Base-by-base conservation (phyloP, 2,888 invertebrate species). In the Alviniconcha strummeri region DNA sequence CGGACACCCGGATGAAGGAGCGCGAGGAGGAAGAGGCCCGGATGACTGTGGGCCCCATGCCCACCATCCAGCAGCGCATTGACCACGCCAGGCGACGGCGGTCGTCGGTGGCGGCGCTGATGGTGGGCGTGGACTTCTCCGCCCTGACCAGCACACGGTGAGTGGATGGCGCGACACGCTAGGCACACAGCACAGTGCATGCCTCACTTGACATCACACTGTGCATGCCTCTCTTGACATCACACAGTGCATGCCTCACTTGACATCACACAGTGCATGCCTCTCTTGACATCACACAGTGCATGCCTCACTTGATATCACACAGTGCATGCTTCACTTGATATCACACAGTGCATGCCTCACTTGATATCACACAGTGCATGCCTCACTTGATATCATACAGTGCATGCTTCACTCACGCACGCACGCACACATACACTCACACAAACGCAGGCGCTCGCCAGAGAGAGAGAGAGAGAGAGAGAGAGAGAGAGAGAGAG, bases 81-180 rank as follows among this genome's bases (percentile, higher is more conserved):
- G 60, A n/a, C 54, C 64, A 55, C 54, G 55, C 82, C 60, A 82
- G 67, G 82, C 74, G 67, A 57, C 79, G 79, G 72, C 79, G 72
- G 79, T 72, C 83, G 17, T 78, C 79, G 0, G 79, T 83, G 74
- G 79, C 78, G 8, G 64, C 83, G 17, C 54, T 79, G 54, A 83
- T 74, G 83, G 79, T 79, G 5, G 83, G 79, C 19, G 57, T 74
- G 72, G 83, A 72, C 77, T 79, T 79, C 78, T 79, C 79, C 36
- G 17, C 79, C 11, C 74, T 78, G 64, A 36, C 17, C 11, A 6
- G 76, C 56, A 64, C 67, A 3, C 55, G 82, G 82, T 76, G 69
- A 82, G 76, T 82, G n/a, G 13, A 36, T 3, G 57, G 54, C 36
- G 36, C 36, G 36, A 36, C 36, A 36, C 36, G 36, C 36, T 36